Conservation (phyloP, 2,888 invertebrate genomes). For the Cataglyphis rosenhaueri region DNA sequence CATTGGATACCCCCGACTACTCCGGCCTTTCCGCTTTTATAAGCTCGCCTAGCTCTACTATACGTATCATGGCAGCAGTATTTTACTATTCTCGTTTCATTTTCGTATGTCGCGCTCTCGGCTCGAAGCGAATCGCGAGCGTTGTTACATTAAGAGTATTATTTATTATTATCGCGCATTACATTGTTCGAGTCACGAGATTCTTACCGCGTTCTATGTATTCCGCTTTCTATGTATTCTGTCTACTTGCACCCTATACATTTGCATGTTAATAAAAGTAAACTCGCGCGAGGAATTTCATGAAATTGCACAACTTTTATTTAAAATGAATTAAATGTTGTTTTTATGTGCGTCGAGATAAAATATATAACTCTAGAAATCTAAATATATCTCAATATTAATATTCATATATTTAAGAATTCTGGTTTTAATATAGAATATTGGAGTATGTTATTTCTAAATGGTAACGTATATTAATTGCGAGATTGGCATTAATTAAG, state of each 20-base stretch:
- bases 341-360: background rate
- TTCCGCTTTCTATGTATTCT: background rate
- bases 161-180: constrained; percentile 36
- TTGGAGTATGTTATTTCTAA: background rate
- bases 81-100: constrained; percentile 47
- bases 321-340: background rate
- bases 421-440: background rate
- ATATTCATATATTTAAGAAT: background rate
- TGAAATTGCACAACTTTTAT: constrained; percentile 2
- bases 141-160: constrained; percentile 33
- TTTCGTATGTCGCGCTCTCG: constrained; percentile 35
- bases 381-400: background rate
- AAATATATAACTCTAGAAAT: background rate
- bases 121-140: constrained; percentile 1
- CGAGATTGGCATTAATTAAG: constrained; percentile 7
- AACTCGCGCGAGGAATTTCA: constrained; percentile 20
- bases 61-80: constrained; percentile 37
- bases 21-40: constrained; percentile 31
- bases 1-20: constrained; percentile 34
- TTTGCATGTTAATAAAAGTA: constrained; percentile 36
- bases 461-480: background rate
- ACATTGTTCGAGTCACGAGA: constrained; percentile 40
- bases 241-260: constrained; percentile 39
- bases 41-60: constrained; percentile 31
- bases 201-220: constrained; percentile 4